Evolutionary conservation across 2,113 vertebrate species (phyloP).

Genomic region (Ranitomeya variabilis): DNA sequence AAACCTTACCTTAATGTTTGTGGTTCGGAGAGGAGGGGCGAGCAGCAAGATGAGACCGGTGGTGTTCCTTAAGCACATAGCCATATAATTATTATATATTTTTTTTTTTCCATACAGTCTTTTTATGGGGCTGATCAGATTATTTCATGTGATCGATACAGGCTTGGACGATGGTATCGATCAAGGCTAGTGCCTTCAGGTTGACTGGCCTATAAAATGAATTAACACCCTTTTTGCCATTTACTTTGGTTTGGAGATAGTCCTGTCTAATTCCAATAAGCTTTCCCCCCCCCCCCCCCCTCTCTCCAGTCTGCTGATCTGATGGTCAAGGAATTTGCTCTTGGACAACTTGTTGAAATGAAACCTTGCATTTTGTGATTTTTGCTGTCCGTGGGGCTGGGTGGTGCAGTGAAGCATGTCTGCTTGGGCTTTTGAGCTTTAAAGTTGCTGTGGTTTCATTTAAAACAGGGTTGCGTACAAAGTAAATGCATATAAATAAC

Average conservation of each 20-base stretch:
- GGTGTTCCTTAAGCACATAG: not conserved
- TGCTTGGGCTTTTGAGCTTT: slow-evolving; percentile 16
- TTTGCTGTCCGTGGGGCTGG: slow-evolving; percentile 12
- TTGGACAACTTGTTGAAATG: slow-evolving; percentile 58
- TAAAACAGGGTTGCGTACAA: no score
- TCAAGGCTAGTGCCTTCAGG: not conserved
- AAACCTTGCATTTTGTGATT: slow-evolving; percentile 36
- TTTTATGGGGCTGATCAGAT: not conserved
- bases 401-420: slow-evolving; percentile 34
- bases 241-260: not conserved
- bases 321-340: slow-evolving; percentile 55
- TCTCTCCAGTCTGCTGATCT: slow-evolving; percentile 50
- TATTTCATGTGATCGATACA: not conserved
- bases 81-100: not conserved
- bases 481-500: no score
- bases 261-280: slow-evolving; percentile 1
- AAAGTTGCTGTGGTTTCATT: not conserved
- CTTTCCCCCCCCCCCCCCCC: no score
- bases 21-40: not conserved
- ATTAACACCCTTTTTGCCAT: not conserved
- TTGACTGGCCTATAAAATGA: not conserved
- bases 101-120: not conserved
- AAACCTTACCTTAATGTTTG: not conserved
- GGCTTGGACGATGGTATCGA: not conserved
- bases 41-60: no score